A percentile compares a stretch with the other conserved stretches of the same genome.
Evolutionary conservation across 2,797 vertebrate species (phyloP).

Genomic region (Smutsia temminckii): DNA sequence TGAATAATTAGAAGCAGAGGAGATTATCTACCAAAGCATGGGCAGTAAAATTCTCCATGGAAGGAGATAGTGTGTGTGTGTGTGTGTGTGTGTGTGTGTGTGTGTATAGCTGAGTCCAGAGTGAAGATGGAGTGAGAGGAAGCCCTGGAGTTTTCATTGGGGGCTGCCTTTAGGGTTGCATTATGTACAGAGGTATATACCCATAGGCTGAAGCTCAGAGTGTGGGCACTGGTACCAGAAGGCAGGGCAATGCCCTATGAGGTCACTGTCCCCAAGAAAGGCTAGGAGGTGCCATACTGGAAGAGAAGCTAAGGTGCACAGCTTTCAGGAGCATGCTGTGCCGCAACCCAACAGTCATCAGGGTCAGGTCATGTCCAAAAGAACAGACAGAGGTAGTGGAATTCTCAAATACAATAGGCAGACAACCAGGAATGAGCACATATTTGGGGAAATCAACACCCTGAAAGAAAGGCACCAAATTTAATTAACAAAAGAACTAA

Average conservation of each 20-base stretch:
- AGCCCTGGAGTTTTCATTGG: neutral
- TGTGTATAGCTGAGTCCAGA: neutral
- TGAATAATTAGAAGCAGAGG: neutral
- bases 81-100: neutral
- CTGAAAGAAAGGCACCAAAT: neutral
- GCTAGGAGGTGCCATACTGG: neutral
- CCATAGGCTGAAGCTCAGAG: neutral
- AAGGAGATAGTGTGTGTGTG: neutral
- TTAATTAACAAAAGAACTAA: slow-evolving; percentile 11
- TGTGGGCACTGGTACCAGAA: neutral
- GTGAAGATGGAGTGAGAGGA: neutral
- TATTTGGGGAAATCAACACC: neutral
- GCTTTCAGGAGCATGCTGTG: neutral
- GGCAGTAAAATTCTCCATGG: neutral
- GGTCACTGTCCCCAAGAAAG: neutral
- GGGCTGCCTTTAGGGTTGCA: neutral
- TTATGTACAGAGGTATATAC: neutral
- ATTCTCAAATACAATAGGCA: neutral
- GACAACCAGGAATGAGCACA: neutral
- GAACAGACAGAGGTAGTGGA: neutral
- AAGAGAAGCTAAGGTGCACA: neutral
- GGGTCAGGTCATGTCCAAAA: neutral
- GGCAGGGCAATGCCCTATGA: neutral
- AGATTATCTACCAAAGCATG: neutral
- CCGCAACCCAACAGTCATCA: neutral